A percentile compares a stretch with the other conserved stretches of the same genome.
Evolutionary conservation across 1,140 invertebrate genomes (phyloP).

Genomic region (Eupristina koningsbergeri): DNA sequence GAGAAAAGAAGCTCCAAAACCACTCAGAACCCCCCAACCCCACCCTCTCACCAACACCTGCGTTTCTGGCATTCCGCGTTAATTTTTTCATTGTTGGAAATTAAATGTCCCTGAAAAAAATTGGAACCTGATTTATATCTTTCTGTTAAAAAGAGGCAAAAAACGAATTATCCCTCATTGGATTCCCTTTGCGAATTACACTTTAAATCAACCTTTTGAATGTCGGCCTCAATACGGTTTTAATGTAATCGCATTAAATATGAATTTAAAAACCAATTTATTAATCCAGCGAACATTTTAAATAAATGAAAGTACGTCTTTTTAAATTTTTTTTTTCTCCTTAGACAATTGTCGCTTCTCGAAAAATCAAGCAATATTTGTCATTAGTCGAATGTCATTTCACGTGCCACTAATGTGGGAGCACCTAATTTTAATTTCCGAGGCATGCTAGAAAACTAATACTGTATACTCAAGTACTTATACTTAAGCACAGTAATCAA

Average conservation of each 20-base stretch:
- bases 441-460: not conserved
- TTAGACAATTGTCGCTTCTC: too few species aligned
- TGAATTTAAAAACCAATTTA: too few species aligned
- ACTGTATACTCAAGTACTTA: not conserved
- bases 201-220: not conserved
- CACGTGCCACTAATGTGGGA: too few species aligned
- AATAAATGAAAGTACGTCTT: too few species aligned
- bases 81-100: not conserved
- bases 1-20: not conserved
- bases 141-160: not conserved
- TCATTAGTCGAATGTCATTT: too few species aligned
- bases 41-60: too few species aligned
- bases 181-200: not conserved
- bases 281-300: too few species aligned
- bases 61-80: not conserved
- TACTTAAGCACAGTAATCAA: too few species aligned
- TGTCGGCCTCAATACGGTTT: not conserved
- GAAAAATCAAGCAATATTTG: too few species aligned
- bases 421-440: too few species aligned
- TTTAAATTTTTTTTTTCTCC: too few species aligned
- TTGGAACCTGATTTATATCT: not conserved
- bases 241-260: not conserved
- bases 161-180: not conserved
- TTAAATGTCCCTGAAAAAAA: not conserved
- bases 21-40: not conserved